A percentile compares a stretch with the other conserved stretches of the same genome.
Conservation (phyloP, 2,888 invertebrate species). For the Lepas anatifera region DNA sequence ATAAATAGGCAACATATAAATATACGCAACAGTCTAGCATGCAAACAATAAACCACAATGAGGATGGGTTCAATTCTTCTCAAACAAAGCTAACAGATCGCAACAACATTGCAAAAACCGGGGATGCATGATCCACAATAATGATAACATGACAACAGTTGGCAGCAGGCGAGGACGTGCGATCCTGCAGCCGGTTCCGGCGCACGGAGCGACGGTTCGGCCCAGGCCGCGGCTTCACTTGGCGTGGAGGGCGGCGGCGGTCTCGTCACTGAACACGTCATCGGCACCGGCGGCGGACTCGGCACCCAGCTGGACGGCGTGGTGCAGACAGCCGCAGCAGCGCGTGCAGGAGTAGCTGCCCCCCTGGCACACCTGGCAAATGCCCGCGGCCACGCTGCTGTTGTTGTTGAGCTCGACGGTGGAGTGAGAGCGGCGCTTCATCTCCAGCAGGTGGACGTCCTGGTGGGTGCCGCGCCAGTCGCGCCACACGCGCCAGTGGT, state of each 20-base stretch:
- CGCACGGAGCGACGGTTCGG: too few species aligned
- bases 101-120: too few species aligned
- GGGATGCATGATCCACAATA: too few species aligned
- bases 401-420: neutral
- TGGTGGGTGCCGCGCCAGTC: slow-evolving; percentile 3
- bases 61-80: too few species aligned
- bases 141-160: too few species aligned
- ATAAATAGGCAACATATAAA: too few species aligned
- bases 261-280: neutral
- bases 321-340: neutral
- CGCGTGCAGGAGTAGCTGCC: neutral
- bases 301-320: neutral
- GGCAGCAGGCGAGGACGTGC: too few species aligned
- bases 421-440: neutral
- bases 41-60: too few species aligned
- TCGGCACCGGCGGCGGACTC: neutral
- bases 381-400: neutral
- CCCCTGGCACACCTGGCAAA: neutral
- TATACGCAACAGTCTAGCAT: too few species aligned
- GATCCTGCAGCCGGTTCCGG: too few species aligned
- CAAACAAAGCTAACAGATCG: too few species aligned
- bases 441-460: slow-evolving; percentile 2
- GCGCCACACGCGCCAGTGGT: slow-evolving; percentile 1
- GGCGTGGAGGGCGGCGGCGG: neutral
- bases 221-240: neutral